phyloP scores from a whole-genome alignment of 2,888 invertebrate species.

The Willowsia nigromaculata region DNA sequence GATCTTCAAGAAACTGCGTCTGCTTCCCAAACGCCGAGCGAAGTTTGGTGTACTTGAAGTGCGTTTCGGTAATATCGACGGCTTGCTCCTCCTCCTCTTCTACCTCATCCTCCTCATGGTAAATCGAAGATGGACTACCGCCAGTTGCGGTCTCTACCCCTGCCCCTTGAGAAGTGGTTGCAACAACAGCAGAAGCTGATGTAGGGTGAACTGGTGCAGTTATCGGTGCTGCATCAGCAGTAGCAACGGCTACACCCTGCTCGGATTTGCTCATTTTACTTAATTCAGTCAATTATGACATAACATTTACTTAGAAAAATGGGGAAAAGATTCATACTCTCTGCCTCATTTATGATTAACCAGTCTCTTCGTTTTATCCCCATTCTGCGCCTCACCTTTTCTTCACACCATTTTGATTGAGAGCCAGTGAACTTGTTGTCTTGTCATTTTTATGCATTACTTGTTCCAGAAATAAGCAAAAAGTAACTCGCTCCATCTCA shows the following conservation, averaged over 20 bases:
- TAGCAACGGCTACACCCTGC: not conserved
- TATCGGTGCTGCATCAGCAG: not conserved
- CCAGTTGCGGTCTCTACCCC: not conserved
- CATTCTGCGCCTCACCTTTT: too few species aligned
- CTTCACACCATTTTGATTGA: too few species aligned
- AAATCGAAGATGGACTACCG: not conserved
- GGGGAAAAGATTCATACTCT: too few species aligned
- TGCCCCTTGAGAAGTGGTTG: not conserved
- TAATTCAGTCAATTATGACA: too few species aligned
- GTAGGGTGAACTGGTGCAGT: not conserved
- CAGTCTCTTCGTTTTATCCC: too few species aligned
- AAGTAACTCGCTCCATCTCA: too few species aligned
- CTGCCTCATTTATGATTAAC: too few species aligned
- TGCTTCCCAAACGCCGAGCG: conserved; percentile 75
- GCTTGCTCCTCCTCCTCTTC: not conserved
- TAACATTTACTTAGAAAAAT: too few species aligned
- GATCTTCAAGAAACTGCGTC: conserved; percentile 75
- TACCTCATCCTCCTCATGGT: not conserved
- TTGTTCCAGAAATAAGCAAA: too few species aligned
- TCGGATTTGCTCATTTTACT: too few species aligned
- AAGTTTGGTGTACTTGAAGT: conserved; percentile 70
- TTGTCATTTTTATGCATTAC: too few species aligned
- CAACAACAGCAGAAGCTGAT: not conserved
- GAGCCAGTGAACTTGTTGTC: too few species aligned
- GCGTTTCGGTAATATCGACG: conserved; percentile 20